phyloP scores from a whole-genome alignment of 1,140 invertebrate genomes.

The Saccostrea cuccullata region DNA sequence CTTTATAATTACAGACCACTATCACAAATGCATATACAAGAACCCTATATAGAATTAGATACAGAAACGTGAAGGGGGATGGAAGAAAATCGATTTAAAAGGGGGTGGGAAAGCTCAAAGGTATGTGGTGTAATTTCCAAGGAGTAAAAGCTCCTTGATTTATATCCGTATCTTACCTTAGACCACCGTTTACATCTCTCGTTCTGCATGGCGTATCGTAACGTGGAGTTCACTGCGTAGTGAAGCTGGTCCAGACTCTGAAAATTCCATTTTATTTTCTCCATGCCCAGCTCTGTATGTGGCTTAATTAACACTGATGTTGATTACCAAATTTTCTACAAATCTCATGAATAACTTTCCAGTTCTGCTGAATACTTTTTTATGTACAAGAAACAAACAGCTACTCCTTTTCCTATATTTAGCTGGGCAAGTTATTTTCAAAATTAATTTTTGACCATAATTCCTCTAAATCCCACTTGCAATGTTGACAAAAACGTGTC shows the following conservation, averaged over 20 bases:
- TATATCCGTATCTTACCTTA: conserved; percentile 54
- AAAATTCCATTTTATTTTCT: conserved; percentile 58
- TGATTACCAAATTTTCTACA: background rate
- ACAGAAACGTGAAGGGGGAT: no score
- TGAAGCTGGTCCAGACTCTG: conserved; percentile 57
- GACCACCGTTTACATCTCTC: conserved; percentile 64
- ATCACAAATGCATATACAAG: no score
- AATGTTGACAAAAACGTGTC: background rate
- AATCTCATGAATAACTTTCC: background rate
- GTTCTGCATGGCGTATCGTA: conserved; percentile 61
- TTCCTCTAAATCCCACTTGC: background rate
- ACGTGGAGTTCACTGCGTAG: conserved; percentile 55
- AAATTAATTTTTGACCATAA: background rate
- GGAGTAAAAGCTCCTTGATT: no score
- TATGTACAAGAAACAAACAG: background rate
- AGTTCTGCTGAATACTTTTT: background rate
- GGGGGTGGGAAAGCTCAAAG: no score
- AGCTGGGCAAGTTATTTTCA: background rate
- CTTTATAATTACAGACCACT: background rate
- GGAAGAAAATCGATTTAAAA: no score
- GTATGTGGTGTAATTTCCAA: no score
- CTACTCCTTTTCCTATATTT: background rate
- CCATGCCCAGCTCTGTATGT: conserved; percentile 36
- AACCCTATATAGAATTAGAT: no score
- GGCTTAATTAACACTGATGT: background rate